phyloP scores from a whole-genome alignment of 2,888 invertebrate genomes.

The Caenorhabditis imperialis region DNA sequence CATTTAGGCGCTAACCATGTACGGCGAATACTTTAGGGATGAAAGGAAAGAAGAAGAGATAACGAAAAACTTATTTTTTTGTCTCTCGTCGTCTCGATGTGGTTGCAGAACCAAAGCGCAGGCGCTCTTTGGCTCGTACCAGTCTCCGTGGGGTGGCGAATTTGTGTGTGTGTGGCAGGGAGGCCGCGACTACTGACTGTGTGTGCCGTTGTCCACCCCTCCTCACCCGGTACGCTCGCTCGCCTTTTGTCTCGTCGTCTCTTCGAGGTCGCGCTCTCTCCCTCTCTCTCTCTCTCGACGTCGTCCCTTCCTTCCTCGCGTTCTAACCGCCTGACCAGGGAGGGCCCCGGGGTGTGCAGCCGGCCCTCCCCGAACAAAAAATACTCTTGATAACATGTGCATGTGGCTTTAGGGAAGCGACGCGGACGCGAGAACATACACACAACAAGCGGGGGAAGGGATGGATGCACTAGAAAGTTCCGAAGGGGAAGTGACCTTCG shows the following conservation, averaged over 20 bases:
- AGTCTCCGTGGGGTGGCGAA: conserved; percentile 52
- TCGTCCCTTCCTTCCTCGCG: conserved; percentile 32
- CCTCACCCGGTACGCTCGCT: conserved; percentile 35
- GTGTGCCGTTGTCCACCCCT: conserved; percentile 25
- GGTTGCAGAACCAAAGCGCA: conserved; percentile 31
- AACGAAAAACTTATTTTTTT: too few relatives aligned
- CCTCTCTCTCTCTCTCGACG: too few relatives aligned
- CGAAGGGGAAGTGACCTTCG: too few relatives aligned
- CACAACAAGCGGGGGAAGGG: too few relatives aligned
- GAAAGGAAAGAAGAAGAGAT: background rate
- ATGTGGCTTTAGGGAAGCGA: too few relatives aligned
- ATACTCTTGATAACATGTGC: too few relatives aligned
- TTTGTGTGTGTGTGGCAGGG: conserved; percentile 30
- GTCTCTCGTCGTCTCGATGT: conserved; percentile 13
- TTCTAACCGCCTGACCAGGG: conserved; percentile 43
- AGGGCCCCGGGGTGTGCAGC: too few relatives aligned
- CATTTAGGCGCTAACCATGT: conserved; percentile 22
- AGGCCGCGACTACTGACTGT: conserved; percentile 11
- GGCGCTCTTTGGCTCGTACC: conserved; percentile 57
- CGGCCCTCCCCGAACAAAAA: too few relatives aligned
- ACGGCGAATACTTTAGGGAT: background rate
- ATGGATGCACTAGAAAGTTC: too few relatives aligned
- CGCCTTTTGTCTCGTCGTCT: conserved; percentile 39
- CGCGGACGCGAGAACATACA: too few relatives aligned
- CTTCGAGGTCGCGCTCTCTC: conserved; percentile 47